Evolutionary conservation across 2,797 vertebrate genomes (phyloP).

Genomic region (Gastrophryne carolinensis): DNA sequence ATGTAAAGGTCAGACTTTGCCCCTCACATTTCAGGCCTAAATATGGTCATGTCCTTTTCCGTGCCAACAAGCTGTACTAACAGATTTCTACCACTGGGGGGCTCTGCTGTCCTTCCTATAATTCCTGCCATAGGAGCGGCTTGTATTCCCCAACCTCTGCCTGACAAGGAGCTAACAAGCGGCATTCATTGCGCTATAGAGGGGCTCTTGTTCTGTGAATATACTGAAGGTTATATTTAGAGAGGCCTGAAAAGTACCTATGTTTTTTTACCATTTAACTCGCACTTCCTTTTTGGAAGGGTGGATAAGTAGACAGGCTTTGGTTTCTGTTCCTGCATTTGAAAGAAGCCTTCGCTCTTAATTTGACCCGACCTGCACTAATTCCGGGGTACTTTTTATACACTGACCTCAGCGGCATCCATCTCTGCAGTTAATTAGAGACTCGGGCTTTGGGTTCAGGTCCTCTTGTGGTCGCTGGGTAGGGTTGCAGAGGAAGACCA

Average conservation of each 20-base stretch:
- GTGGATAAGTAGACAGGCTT: neutral
- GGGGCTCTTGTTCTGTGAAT: neutral
- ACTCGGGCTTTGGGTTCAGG: neutral
- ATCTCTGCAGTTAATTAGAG: too few relatives aligned
- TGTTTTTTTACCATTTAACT: neutral
- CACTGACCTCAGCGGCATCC: neutral
- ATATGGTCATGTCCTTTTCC: neutral
- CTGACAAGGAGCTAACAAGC: neutral
- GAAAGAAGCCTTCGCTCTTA: neutral
- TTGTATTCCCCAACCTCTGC: neutral
- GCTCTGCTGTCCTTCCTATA: neutral
- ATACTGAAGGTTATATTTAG: neutral
- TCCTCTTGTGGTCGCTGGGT: neutral
- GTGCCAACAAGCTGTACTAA: neutral
- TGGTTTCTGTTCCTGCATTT: constrained; percentile 31
- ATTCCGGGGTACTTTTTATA: neutral
- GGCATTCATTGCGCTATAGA: neutral
- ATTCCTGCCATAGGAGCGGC: neutral
- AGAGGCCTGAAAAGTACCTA: constrained; percentile 18
- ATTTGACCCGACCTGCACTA: neutral
- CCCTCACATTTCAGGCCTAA: neutral
- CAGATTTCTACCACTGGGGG: neutral
- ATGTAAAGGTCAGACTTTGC: constrained; percentile 1
- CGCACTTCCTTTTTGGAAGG: constrained; percentile 24
- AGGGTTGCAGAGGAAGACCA: neutral